These are phyloP conservation scores for Isoperla grammatica DNA, from an alignment of 2,888 invertebrate genomes.

Conservation along the genomic window DNA sequence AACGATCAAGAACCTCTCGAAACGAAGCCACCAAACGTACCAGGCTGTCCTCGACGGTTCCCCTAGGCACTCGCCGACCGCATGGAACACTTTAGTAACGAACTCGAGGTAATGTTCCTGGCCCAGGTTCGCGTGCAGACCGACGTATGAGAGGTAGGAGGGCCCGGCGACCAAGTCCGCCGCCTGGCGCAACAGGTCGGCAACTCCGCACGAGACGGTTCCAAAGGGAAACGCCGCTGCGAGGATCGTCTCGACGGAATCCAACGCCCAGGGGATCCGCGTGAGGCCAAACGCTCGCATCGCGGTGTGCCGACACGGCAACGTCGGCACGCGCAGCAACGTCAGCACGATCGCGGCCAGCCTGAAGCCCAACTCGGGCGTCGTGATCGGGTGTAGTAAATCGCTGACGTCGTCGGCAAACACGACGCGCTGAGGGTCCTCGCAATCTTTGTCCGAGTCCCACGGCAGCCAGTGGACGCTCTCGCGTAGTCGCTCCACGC, in stretches of 20 bases:
- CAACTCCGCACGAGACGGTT: constrained; percentile 25
- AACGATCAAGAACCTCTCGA: constrained; percentile 51
- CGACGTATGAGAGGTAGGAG: constrained; percentile 42
- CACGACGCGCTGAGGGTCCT: constrained; percentile 61
- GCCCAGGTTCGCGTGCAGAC: constrained; percentile 51
- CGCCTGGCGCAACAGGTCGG: constrained; percentile 42
- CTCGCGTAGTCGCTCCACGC: constrained; percentile 67
- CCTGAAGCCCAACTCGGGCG: constrained; percentile 52
- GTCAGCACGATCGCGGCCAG: constrained; percentile 55
- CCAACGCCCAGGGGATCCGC: constrained; percentile 45
- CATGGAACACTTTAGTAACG: constrained; percentile 48
- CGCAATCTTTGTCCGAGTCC: constrained; percentile 45
- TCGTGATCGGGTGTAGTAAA: constrained; percentile 62
- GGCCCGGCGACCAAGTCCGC: constrained; percentile 51
- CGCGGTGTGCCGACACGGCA: constrained; percentile 43
- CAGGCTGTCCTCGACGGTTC: constrained; percentile 49
- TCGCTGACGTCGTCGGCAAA: constrained; percentile 58
- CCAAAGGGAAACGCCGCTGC: constrained; percentile 39
- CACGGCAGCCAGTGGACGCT: constrained; percentile 63
- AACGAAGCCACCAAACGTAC: constrained; percentile 58
- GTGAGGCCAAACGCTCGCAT: constrained; percentile 11
- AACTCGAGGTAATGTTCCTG: constrained; percentile 55
- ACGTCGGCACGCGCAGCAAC: constrained; percentile 54
- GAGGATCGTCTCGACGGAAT: constrained; percentile 50
- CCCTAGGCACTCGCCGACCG: constrained; percentile 48